Evolutionary conservation across 1,140 invertebrate genomes (phyloP), one percentile per base, ranked within the genome.

Genomic region (Philopotamus ludificatus): DNA sequence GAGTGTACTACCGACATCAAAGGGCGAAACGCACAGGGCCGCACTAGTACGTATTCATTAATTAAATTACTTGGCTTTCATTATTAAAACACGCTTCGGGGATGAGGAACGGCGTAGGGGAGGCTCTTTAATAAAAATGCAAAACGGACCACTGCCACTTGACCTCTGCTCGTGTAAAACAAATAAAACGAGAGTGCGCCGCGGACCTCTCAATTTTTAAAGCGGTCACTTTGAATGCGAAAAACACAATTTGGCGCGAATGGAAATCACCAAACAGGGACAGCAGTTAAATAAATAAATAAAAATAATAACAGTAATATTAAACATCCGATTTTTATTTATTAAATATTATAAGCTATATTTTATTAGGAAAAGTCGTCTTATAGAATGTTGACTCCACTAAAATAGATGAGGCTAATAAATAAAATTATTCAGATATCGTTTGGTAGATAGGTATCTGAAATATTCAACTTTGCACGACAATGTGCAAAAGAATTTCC

Each of bases 401-500:
- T n/a, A n/a, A n/a, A n/a, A n/a, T n/a, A n/a, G n/a, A n/a, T n/a
- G n/a, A n/a, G n/a, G n/a, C n/a, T n/a, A n/a, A n/a, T n/a, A n/a
- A n/a, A n/a, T n/a, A n/a, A n/a, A n/a, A n/a, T n/a, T n/a, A n/a
- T n/a, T n/a, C n/a, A n/a, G n/a, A n/a, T n/a, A n/a, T n/a, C n/a
- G n/a, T n/a, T n/a, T n/a, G n/a, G n/a, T n/a, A n/a, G n/a, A n/a
- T n/a, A n/a, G n/a, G n/a, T n/a, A n/a, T n/a, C n/a, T 34, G 28
- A 4, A 12, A 34, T 34, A 7, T 34, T 34, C 28, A 34, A 12
- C 10, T 57, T 57, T 20, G 16, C 12, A 9, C 10, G 26, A 42
- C 34, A 57, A 42, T 42, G 39, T 21, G 10, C 54, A 42, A n/a
- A n/a, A n/a, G 34, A 28, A 57, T 57, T 57, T 57, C 42, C 54